A percentile compares a stretch with the other conserved stretches of the same genome.
Evolutionary conservation across 2,797 vertebrate genomes (phyloP).

Genomic region (Myotis pilosus): DNA sequence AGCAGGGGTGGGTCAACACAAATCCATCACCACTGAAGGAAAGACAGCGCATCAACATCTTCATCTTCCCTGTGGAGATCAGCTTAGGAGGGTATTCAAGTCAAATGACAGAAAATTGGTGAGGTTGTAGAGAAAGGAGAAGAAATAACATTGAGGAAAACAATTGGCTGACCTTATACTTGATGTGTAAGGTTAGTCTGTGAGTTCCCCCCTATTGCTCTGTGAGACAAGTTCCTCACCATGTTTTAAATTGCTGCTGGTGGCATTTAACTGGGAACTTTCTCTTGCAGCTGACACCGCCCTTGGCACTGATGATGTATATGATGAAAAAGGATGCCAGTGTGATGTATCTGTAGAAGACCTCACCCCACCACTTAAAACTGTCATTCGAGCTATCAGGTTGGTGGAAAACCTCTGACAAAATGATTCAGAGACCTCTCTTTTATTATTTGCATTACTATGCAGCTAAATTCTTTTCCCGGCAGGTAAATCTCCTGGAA

Average conservation of each 20-base stretch:
- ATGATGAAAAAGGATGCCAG: slow-evolving; percentile 96
- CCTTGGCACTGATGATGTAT: slow-evolving; percentile 91
- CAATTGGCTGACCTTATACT: background rate
- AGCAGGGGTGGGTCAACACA: background rate
- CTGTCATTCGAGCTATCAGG: slow-evolving; percentile 97
- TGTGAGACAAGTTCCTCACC: background rate
- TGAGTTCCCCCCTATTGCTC: background rate
- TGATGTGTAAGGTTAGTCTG: background rate
- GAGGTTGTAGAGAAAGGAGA: background rate
- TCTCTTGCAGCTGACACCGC: slow-evolving; percentile 90
- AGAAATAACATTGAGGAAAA: background rate
- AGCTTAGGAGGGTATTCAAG: background rate
- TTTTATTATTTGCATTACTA: background rate
- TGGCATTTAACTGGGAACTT: slow-evolving; percentile 55
- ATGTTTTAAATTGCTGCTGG: background rate
- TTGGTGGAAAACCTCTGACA: slow-evolving; percentile 79
- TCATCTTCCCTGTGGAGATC: background rate
- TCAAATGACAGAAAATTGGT: background rate
- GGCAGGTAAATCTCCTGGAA: slow-evolving; percentile 20
- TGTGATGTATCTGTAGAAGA: slow-evolving; percentile 97
- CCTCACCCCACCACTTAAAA: slow-evolving; percentile 94
- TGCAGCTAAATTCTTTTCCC: background rate
- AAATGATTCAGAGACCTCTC: slow-evolving; percentile 18
- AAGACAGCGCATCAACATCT: background rate
- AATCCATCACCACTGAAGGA: background rate